These are phyloP conservation scores for Xylophagus ater DNA, from an alignment of 2,888 invertebrate genomes.

Conservation along the genomic window DNA sequence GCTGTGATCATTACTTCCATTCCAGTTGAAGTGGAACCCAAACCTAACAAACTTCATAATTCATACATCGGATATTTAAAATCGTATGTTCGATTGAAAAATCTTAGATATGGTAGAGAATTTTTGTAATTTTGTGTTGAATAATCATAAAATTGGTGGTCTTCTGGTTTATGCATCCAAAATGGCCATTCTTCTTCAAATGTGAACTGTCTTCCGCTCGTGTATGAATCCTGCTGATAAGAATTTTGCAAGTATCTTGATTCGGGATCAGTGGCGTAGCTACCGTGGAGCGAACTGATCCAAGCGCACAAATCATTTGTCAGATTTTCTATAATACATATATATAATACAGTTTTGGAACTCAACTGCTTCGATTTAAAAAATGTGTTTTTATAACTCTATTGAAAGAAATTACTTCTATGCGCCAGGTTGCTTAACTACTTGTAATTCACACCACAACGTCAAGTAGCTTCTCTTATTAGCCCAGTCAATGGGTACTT, in stretches of 20 bases:
- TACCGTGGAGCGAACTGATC: too few relatives aligned
- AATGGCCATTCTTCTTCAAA: constrained; percentile 73
- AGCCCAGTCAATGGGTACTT: too few relatives aligned
- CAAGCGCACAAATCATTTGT: too few relatives aligned
- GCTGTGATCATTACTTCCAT: constrained; percentile 77
- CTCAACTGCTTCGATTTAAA: too few relatives aligned
- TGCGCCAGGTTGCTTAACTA: too few relatives aligned
- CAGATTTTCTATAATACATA: too few relatives aligned
- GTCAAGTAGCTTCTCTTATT: too few relatives aligned
- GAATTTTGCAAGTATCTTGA: constrained; percentile 32
- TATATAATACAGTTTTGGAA: too few relatives aligned
- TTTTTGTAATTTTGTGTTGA: constrained; percentile 41
- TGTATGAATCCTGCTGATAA: constrained; percentile 45
- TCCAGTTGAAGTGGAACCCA: constrained; percentile 56
- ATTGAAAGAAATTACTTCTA: too few relatives aligned
- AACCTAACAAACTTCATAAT: constrained; percentile 43
- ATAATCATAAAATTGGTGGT: constrained; percentile 35
- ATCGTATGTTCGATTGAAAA: constrained; percentile 77
- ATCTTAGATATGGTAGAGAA: constrained; percentile 59
- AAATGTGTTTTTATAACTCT: too few relatives aligned
- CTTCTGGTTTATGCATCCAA: constrained; percentile 59
- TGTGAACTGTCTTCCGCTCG: constrained; percentile 60
- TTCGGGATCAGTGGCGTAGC: too few relatives aligned
- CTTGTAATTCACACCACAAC: too few relatives aligned
- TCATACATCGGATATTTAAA: constrained; percentile 81